A percentile compares a stretch with the other conserved stretches of the same genome.
phyloP scores from a whole-genome alignment of 2,113 vertebrate genomes.

The Pagrus major region DNA sequence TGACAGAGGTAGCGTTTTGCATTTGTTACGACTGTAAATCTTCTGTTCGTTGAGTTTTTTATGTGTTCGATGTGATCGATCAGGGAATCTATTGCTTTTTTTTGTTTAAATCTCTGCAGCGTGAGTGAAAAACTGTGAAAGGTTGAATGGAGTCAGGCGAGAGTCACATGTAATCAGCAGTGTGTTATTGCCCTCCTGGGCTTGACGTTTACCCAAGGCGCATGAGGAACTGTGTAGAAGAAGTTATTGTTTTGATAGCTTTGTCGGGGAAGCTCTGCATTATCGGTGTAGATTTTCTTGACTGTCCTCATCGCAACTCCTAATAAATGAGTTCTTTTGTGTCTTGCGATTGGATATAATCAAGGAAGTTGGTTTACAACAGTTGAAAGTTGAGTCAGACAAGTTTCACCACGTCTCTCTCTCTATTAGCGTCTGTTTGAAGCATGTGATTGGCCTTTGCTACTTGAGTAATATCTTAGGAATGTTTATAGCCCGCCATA shows the following conservation, averaged over 20 bases:
- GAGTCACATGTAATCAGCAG: constrained; percentile 31
- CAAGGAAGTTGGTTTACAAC: background rate
- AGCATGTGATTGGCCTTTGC: constrained; percentile 14
- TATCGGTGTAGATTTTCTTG: too few relatives aligned
- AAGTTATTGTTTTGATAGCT: background rate
- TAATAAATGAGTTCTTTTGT: background rate
- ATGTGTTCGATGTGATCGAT: background rate
- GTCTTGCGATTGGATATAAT: background rate
- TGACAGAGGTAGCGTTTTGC: constrained; percentile 75
- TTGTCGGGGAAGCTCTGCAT: background rate
- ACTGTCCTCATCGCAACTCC: background rate
- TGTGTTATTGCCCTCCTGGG: background rate
- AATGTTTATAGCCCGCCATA: constrained; percentile 40
- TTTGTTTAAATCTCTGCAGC: background rate
- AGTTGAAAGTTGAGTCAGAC: constrained; percentile 27
- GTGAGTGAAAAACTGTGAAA: background rate
- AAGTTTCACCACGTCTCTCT: constrained; percentile 56
- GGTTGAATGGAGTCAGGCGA: background rate
- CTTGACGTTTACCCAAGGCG: background rate
- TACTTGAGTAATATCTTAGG: constrained; percentile 39
- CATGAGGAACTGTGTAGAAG: background rate
- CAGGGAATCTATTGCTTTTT: background rate
- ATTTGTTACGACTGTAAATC: constrained; percentile 18
- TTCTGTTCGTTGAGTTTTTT: constrained; percentile 3
- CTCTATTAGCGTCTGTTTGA: background rate